These are phyloP conservation scores for Idaea aversata DNA, from an alignment of 2,888 invertebrate species.

Conservation along the genomic window DNA sequence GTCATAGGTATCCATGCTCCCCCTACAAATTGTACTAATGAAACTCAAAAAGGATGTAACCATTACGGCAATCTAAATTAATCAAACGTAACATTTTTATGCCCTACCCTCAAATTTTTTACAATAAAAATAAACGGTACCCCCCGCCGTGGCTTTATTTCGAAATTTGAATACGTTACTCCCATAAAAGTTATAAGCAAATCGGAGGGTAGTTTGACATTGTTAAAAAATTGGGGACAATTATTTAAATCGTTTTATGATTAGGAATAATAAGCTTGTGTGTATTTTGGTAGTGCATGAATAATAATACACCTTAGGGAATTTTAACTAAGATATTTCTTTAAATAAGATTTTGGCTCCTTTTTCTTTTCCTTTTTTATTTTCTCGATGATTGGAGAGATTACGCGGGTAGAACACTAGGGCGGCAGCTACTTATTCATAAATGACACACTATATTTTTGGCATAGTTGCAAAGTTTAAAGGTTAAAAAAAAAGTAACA, in stretches of 20 bases:
- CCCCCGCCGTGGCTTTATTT: conserved; percentile 34
- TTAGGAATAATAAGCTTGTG: conserved; percentile 24
- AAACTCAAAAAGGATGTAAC: not conserved
- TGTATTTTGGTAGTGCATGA: conserved; percentile 23
- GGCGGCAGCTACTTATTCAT: too few relatives aligned
- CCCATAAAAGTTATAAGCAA: conserved; percentile 36
- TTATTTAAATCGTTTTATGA: conserved; percentile 27
- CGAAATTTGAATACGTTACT: conserved; percentile 25
- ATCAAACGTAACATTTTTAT: conserved; percentile 20
- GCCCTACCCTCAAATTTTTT: conserved; percentile 25
- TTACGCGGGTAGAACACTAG: too few relatives aligned
- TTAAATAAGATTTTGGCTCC: too few relatives aligned
- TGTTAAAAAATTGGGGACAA: conserved; percentile 21
- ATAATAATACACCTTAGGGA: conserved; percentile 2
- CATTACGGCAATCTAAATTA: conserved; percentile 5
- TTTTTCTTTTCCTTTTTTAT: too few relatives aligned
- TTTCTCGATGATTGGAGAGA: too few relatives aligned
- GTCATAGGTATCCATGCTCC: not conserved
- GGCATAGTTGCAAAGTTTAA: too few relatives aligned
- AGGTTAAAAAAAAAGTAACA: too few relatives aligned
- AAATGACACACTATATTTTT: too few relatives aligned
- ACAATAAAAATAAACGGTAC: conserved; percentile 25
- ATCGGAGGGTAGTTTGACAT: conserved; percentile 32
- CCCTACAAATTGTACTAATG: not conserved
- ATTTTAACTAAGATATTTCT: conserved; percentile 18